These are phyloP conservation scores for Cyanoderma ruficeps DNA, from an alignment of 2,113 vertebrate species.

Conservation along the genomic window DNA sequence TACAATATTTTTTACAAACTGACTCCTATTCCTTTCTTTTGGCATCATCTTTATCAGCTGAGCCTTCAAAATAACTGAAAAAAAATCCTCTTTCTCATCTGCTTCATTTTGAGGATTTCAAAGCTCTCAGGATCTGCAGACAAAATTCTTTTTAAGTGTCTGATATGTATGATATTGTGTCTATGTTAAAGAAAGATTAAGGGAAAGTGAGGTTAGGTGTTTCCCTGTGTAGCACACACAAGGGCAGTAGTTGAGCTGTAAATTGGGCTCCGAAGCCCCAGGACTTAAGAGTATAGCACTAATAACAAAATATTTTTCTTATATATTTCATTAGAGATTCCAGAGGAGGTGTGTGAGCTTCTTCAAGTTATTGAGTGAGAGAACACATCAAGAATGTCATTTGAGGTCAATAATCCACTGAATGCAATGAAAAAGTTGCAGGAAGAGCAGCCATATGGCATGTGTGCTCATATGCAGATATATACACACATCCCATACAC, in stretches of 20 bases:
- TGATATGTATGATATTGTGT: not conserved
- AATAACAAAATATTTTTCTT: not conserved
- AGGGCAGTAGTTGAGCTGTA: not conserved
- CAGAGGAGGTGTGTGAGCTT: not conserved
- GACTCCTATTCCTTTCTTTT: not conserved
- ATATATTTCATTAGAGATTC: not conserved
- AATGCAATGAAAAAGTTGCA: not conserved
- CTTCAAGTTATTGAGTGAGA: not conserved
- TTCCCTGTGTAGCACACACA: not conserved
- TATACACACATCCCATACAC: not conserved
- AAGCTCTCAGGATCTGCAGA: not conserved
- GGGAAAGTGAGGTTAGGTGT: not conserved
- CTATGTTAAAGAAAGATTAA: not conserved
- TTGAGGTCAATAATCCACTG: not conserved
- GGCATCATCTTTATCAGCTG: not conserved
- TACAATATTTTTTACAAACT: not conserved
- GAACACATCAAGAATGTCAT: not conserved
- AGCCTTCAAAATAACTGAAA: not conserved
- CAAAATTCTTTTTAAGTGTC: not conserved
- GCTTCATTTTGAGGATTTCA: not conserved
- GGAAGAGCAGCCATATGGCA: not conserved
- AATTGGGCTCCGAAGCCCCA: not conserved
- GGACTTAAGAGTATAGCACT: not conserved
- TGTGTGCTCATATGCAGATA: not conserved
- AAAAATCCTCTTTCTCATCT: not conserved